Conservation (phyloP, 2,888 invertebrate species). For the Blastobasis lacticolella region DNA sequence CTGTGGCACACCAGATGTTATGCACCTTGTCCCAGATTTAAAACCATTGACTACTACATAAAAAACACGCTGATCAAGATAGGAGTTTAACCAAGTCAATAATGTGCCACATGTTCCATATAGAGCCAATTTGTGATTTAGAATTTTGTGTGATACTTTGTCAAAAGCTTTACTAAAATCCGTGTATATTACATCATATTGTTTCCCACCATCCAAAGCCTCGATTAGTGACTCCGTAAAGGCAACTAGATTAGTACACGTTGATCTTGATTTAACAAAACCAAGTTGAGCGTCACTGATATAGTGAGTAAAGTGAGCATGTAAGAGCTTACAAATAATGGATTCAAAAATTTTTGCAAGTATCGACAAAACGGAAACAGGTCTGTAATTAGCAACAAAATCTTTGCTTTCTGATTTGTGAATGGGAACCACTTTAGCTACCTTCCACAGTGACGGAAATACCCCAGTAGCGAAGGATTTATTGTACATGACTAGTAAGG, state of each 20-base stretch:
- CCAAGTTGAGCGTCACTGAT: constrained; percentile 8
- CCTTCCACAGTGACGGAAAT: constrained; percentile 13
- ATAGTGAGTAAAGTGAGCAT: constrained; percentile 3
- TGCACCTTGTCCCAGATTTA: not conserved
- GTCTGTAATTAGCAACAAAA: not conserved
- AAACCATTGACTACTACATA: constrained; percentile 8
- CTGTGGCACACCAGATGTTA: constrained; percentile 10
- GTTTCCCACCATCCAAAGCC: constrained; percentile 4
- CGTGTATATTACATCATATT: constrained; percentile 9
- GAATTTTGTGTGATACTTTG: constrained; percentile 1
- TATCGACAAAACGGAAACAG: constrained; percentile 6
- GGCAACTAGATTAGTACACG: constrained; percentile 9
- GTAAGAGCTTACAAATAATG: constrained; percentile 3
- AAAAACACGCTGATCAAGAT: constrained; percentile 4
- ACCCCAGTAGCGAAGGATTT: constrained; percentile 9
- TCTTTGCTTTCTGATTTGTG: constrained; percentile 5
- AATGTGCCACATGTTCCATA: constrained; percentile 5
- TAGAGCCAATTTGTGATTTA: not conserved
- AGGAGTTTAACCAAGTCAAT: constrained; percentile 7
- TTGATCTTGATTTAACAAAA: constrained; percentile 8
- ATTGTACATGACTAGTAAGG: constrained; percentile 7
- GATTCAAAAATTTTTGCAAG: constrained; percentile 13
- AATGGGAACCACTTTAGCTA: constrained; percentile 10
- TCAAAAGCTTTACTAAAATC: constrained; percentile 10
- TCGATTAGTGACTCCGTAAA: constrained; percentile 3